phyloP scores from a whole-genome alignment of 2,113 vertebrate species.

The Podiceps cristatus region DNA sequence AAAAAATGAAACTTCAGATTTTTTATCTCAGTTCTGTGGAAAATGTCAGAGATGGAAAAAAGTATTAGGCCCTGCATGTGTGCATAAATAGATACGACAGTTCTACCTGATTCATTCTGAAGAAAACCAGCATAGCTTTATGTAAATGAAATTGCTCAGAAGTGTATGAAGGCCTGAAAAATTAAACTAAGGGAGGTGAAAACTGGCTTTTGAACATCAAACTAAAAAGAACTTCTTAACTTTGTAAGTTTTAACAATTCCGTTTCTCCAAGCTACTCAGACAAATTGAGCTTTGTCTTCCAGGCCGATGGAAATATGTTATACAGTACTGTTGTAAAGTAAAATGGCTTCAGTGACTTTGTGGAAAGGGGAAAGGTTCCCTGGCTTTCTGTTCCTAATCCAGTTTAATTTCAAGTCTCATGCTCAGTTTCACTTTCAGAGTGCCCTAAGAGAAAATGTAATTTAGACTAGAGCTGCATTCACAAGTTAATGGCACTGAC shows the following conservation, averaged over 20 bases:
- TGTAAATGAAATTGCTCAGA: neutral
- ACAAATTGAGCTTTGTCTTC: slow-evolving; percentile 11
- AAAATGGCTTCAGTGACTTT: neutral
- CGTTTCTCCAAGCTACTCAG: neutral
- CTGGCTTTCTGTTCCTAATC: neutral
- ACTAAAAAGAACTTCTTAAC: neutral
- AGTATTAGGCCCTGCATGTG: neutral
- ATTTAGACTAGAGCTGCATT: slow-evolving; percentile 26
- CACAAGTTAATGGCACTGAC: slow-evolving; percentile 12
- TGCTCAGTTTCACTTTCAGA: slow-evolving; percentile 48
- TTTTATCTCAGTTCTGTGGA: neutral
- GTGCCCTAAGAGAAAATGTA: slow-evolving; percentile 58
- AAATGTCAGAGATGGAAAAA: neutral
- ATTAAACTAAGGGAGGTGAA: neutral
- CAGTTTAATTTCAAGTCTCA: neutral
- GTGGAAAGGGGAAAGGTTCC: neutral
- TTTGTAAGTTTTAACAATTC: neutral
- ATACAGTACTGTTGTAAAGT: neutral
- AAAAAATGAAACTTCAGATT: neutral
- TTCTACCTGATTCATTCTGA: neutral
- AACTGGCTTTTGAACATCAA: neutral
- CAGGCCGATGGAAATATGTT: neutral
- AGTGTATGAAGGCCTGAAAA: neutral
- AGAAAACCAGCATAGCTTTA: neutral
- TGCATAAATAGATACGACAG: neutral